Conservation (phyloP, 2,113 vertebrate genomes). For the Indicator indicator region DNA sequence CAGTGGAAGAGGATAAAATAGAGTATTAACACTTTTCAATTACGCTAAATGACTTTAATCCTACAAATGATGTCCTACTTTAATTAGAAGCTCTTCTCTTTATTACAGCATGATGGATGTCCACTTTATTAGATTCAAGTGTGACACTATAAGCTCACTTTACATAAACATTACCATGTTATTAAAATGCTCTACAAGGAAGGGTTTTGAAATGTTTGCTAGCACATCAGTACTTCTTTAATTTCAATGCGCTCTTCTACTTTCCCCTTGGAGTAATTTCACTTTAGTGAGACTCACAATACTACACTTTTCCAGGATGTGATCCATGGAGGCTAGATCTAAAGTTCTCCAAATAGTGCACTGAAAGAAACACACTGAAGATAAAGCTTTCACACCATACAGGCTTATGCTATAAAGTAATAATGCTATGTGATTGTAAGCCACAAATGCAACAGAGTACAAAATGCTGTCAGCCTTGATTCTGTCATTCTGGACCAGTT, state of each 20-base stretch:
- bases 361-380: constrained; percentile 7
- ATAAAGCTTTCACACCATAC: constrained; percentile 16
- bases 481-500: background rate
- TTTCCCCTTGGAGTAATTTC: constrained; percentile 33
- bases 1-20: constrained; percentile 83
- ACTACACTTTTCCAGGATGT: constrained; percentile 1
- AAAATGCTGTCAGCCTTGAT: background rate
- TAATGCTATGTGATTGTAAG: background rate
- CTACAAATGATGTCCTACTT: constrained; percentile 86
- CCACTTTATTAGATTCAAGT: constrained; percentile 89
- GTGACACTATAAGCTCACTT: constrained; percentile 83
- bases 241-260: constrained; percentile 46
- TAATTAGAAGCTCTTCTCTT: constrained; percentile 85
- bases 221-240: constrained; percentile 53
- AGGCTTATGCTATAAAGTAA: constrained; percentile 24
- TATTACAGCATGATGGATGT: constrained; percentile 86
- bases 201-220: constrained; percentile 59
- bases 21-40: constrained; percentile 92
- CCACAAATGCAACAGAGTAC: background rate
- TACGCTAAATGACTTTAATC: constrained; percentile 91
- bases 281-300: background rate
- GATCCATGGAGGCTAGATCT: background rate
- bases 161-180: constrained; percentile 85
- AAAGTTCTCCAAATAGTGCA: background rate
- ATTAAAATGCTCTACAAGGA: constrained; percentile 75